These are phyloP conservation scores for Plumapathes pennacea DNA, from an alignment of 92 coral and sea anemone genomes.

Conservation along the genomic window DNA sequence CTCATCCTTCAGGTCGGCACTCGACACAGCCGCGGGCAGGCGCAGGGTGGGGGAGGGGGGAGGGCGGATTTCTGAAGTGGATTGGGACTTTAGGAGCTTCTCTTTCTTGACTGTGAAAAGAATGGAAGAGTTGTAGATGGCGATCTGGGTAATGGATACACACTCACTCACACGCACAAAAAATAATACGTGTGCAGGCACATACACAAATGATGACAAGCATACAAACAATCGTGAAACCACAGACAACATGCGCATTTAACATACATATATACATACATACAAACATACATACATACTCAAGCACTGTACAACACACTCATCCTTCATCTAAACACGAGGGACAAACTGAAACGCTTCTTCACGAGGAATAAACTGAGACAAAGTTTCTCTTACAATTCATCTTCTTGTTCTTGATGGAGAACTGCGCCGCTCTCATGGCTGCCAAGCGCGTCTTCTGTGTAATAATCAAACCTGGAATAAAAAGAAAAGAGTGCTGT, in stretches of 20 bases:
- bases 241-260: too few species aligned
- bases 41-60: conserved; percentile 72
- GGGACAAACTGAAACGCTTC: too few species aligned
- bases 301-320: too few species aligned
- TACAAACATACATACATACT: too few species aligned
- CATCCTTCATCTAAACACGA: too few species aligned
- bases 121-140: neutral
- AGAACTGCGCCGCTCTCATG: conserved; percentile 79
- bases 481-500: neutral
- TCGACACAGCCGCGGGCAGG: conserved; percentile 84
- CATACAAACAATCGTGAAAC: too few species aligned
- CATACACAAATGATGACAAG: too few species aligned
- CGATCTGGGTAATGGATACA: too few species aligned
- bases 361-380: too few species aligned
- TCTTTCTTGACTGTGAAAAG: conserved; percentile 63
- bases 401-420: conserved; percentile 69
- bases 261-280: too few species aligned
- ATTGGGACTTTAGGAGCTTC: conserved; percentile 45
- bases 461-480: conserved; percentile 80
- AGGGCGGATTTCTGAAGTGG: conserved; percentile 55
- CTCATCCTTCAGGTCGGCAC: conserved; percentile 75
- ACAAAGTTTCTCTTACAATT: conserved; percentile 32
- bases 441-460: conserved; percentile 85
- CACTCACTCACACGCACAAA: too few species aligned
- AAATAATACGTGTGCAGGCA: too few species aligned